A percentile compares a stretch with the other conserved stretches of the same genome.
These are phyloP conservation scores for Chrysopilus asiliformis DNA, from an alignment of 2,888 invertebrate species.

Conservation along the genomic window DNA sequence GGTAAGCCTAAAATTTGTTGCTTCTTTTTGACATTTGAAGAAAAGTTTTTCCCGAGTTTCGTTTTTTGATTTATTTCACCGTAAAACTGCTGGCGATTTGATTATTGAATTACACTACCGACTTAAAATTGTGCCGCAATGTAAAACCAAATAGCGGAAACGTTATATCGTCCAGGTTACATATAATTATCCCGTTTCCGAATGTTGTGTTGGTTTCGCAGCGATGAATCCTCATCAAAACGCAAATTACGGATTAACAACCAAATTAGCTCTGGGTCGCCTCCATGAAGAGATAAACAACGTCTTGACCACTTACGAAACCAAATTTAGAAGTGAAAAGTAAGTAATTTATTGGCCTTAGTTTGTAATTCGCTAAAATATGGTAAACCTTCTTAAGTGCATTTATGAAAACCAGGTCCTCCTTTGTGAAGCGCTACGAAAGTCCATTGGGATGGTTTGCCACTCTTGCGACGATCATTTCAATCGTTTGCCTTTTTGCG, in stretches of 20 bases:
- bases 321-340: conserved; percentile 44
- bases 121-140: background rate
- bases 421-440: conserved; percentile 36
- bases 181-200: too few species aligned
- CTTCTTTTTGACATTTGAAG: too few species aligned
- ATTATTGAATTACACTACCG: too few species aligned
- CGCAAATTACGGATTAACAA: conserved; percentile 44
- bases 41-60: too few species aligned
- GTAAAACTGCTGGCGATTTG: background rate
- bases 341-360: conserved; percentile 20
- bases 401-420: conserved; percentile 27
- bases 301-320: conserved; percentile 49
- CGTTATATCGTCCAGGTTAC: too few species aligned
- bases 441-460: conserved; percentile 57
- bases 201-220: too few species aligned
- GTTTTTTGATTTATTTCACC: background rate
- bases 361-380: conserved; percentile 30
- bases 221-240: too few species aligned
- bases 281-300: conserved; percentile 55
- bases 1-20: too few species aligned
- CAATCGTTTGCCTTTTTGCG: conserved; percentile 40
- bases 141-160: background rate
- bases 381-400: conserved; percentile 26
- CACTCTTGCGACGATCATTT: conserved; percentile 41
- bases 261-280: conserved; percentile 52